Evolutionary conservation across 2,888 invertebrate species (phyloP).

Genomic region (Acleris sparsana): DNA sequence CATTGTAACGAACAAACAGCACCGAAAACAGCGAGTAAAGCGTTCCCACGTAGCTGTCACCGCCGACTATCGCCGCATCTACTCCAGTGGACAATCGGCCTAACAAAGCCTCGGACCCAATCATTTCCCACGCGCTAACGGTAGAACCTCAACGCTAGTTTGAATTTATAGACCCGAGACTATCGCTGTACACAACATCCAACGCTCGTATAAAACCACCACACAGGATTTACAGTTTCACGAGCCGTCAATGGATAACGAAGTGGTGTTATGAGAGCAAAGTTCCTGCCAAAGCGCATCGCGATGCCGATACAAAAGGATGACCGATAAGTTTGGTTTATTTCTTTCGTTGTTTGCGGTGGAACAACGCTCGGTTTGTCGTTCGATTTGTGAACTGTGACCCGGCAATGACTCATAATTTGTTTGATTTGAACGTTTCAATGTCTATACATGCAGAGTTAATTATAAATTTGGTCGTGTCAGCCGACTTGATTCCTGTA

Average conservation of each 20-base stretch:
- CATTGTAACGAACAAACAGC: constrained; percentile 34
- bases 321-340: constrained; percentile 76
- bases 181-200: constrained; percentile 59
- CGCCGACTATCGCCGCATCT: constrained; percentile 78
- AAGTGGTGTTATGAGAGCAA: constrained; percentile 29
- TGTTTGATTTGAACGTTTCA: constrained; percentile 1
- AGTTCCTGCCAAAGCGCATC: constrained; percentile 57
- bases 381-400: constrained; percentile 50
- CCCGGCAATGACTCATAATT: constrained; percentile 39
- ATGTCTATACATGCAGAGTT: not conserved
- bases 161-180: constrained; percentile 73
- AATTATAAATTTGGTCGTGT: too few species aligned
- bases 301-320: constrained; percentile 79
- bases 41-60: constrained; percentile 81
- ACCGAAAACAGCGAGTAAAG: constrained; percentile 49
- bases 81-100: constrained; percentile 81
- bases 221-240: constrained; percentile 1
- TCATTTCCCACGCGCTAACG: constrained; percentile 83
- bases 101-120: constrained; percentile 80
- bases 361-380: constrained; percentile 61
- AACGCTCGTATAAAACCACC: constrained; percentile 50
- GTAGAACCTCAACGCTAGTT: constrained; percentile 73
- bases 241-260: constrained; percentile 31
- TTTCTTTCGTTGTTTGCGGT: constrained; percentile 76
- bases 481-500: too few species aligned